Evolutionary conservation across 2,888 invertebrate species (phyloP).

Genomic region (Odontocerum albicorne): DNA sequence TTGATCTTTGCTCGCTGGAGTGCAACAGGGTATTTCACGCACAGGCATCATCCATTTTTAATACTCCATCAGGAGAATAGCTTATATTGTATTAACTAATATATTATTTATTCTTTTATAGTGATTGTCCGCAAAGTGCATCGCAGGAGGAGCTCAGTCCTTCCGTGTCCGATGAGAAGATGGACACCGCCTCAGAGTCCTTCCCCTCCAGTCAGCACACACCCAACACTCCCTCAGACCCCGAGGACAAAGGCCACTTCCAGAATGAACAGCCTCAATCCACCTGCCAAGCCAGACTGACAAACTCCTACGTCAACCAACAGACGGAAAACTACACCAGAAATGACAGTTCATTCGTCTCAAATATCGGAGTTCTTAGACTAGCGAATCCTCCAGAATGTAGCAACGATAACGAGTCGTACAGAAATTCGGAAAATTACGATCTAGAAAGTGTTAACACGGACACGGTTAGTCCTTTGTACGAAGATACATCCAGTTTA

Average conservation of each 20-base stretch:
- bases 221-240: conserved; percentile 51
- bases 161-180: conserved; percentile 53
- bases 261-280: background rate
- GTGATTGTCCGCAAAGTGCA: conserved; percentile 14
- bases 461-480: conserved; percentile 12
- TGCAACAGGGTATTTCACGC: too few relatives aligned
- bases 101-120: conserved; percentile 13
- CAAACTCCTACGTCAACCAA: background rate
- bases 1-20: too few relatives aligned
- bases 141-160: conserved; percentile 41
- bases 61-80: too few relatives aligned
- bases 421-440: background rate
- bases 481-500: conserved; percentile 16
- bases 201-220: conserved; percentile 48
- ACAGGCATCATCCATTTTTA: too few relatives aligned
- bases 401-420: conserved; percentile 3
- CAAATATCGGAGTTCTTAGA: conserved; percentile 22
- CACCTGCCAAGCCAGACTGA: background rate
- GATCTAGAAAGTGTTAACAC: conserved; percentile 10
- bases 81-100: background rate
- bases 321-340: conserved; percentile 1
- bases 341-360: conserved; percentile 6
- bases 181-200: conserved; percentile 55
- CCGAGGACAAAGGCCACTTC: conserved; percentile 41
- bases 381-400: conserved; percentile 22